Percentiles rank a stretch among this genome's conserved stretches.
phyloP scores from a whole-genome alignment of 2,888 invertebrate genomes.

The Trisateles emortualis region DNA sequence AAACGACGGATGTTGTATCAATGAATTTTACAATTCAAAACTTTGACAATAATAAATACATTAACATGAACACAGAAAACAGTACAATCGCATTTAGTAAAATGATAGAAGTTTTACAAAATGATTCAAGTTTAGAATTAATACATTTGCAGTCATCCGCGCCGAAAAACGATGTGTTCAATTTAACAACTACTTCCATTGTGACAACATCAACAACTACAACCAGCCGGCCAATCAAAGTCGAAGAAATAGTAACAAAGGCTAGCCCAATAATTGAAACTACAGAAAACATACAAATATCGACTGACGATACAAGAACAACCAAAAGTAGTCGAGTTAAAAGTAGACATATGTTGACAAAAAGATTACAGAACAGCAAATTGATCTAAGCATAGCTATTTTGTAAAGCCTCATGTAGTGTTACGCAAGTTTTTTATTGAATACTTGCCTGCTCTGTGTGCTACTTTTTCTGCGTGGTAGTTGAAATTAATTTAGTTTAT shows the following conservation, averaged over 20 bases:
- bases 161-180: conserved; percentile 35
- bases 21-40: conserved; percentile 54
- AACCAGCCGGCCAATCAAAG: background rate
- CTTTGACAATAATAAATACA: conserved; percentile 52
- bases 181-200: conserved; percentile 2
- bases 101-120: conserved; percentile 60
- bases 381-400: conserved; percentile 29
- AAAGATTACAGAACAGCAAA: conserved; percentile 53
- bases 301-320: conserved; percentile 25
- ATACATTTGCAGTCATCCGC: conserved; percentile 52
- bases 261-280: background rate
- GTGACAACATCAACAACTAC: background rate
- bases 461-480: no score
- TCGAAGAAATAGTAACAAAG: background rate
- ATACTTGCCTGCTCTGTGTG: no score
- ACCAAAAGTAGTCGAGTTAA: conserved; percentile 39
- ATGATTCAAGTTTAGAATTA: conserved; percentile 66
- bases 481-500: no score
- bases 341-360: conserved; percentile 51
- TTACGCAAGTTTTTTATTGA: no score
- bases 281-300: conserved; percentile 5
- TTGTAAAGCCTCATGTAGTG: background rate
- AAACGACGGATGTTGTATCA: conserved; percentile 36
- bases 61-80: conserved; percentile 24
- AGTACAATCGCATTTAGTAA: conserved; percentile 49